Base-by-base conservation (phyloP, 37 sponge, comb jelly and placozoan species). In the Amphimedon queenslandica region DNA sequence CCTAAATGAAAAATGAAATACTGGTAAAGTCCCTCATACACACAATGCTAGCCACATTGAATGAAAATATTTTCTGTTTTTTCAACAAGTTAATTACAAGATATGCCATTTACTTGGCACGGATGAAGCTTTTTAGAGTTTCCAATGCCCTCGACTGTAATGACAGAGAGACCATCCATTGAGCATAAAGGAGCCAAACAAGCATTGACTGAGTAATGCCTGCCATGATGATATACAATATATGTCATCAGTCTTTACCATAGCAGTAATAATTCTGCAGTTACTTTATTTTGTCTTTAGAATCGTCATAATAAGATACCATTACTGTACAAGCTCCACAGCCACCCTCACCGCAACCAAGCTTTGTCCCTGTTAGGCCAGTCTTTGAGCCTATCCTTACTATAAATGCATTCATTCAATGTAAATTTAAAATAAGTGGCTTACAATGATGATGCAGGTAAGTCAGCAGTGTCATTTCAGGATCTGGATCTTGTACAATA, bases 291-390 rank as follows among this genome's bases (percentile, higher is more conserved):
- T 23, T 16, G 28, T 10, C 5, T 35, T 67, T 35, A 31, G 20
- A 13, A 24, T 60, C 27, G 28, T 74, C 60, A 51, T 83, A 89
- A 23, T 64, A 35, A 42, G 94, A 94, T 16, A 89, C 78, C 94
- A 94, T 94, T 29, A 94, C 94, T 40, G 94, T 94, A 42, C 94
- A 94, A 3, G 94, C 90, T 4, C 94, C 94, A 79, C 94, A 94
- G 8, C 94, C 94, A 39, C 94, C 94, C 57, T 94, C 90, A 20
- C 87, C 90, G 74, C 94, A 94, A 6, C 84, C 94, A 35, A 94
- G 71, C 70, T 94, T 94, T 4, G 87, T 79, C 1, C 94, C 94
- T 29, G 79, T 86, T 31, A 94, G 66, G 0, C 89, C 92, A 87
- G 56, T 13, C 8, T 47, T 13, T 18, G 53, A 47, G 13, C 13